phyloP scores from a whole-genome alignment of 2,888 invertebrate genomes.

The Petrophora chlorosata region DNA sequence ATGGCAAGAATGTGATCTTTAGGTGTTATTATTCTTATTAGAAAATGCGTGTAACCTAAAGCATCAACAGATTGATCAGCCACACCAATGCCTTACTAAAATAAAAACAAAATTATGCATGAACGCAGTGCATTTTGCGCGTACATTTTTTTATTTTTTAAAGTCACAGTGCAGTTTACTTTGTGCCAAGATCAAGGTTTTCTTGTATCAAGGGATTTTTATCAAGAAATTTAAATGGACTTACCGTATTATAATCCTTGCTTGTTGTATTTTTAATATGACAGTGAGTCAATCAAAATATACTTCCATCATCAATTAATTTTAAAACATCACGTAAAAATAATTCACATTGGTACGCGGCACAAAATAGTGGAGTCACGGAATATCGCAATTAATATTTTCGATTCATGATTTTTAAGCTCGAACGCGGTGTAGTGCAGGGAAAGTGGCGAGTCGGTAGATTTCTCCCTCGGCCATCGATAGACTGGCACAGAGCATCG shows the following conservation, averaged over 20 bases:
- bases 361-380: constrained; percentile 16
- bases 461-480: constrained; percentile 66
- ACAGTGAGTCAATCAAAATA: constrained; percentile 5
- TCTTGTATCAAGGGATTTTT: background rate
- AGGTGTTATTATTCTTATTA: too few species aligned
- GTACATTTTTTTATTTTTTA: background rate
- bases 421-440: constrained; percentile 52
- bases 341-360: too few species aligned
- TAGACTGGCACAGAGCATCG: constrained; percentile 61
- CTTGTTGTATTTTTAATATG: constrained; percentile 20
- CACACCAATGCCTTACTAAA: too few species aligned
- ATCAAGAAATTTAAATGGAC: constrained; percentile 2
- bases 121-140: background rate
- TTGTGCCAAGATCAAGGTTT: constrained; percentile 17
- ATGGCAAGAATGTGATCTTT: too few species aligned
- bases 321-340: background rate
- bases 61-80: too few species aligned
- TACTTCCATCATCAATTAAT: background rate
- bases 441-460: constrained; percentile 68
- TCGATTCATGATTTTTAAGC: constrained; percentile 19
- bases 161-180: background rate
- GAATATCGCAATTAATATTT: constrained; percentile 21
- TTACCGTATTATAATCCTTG: constrained; percentile 22
- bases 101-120: too few species aligned
- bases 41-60: too few species aligned